Conservation (phyloP, 2,888 invertebrate species). For the Pollenia labialis region DNA sequence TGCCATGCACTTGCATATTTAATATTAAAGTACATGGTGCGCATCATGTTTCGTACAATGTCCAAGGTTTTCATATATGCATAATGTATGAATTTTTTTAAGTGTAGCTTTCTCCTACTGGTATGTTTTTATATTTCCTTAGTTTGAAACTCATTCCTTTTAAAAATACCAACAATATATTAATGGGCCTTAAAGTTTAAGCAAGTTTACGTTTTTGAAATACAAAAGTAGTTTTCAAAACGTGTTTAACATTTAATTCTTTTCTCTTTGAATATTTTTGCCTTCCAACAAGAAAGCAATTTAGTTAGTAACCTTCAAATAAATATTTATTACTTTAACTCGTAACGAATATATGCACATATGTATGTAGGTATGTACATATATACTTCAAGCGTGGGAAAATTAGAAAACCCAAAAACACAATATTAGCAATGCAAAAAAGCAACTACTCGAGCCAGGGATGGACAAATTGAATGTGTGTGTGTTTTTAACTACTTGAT, state of each 20-base stretch:
- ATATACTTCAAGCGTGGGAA: background rate
- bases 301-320: constrained; percentile 52
- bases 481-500: no score
- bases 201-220: constrained; percentile 16
- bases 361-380: no score
- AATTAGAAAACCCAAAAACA: constrained; percentile 14
- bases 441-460: no score
- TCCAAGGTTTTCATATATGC: no score
- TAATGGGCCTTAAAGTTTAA: background rate
- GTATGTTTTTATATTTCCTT: no score
- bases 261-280: background rate
- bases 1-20: no score
- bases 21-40: no score
- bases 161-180: background rate
- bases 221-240: constrained; percentile 26
- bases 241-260: constrained; percentile 22
- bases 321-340: constrained; percentile 59
- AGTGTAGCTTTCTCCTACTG: no score
- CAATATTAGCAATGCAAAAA: constrained; percentile 6
- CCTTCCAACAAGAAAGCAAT: constrained; percentile 33
- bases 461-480: no score
- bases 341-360: background rate
- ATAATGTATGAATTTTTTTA: no score
- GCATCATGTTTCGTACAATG: no score
- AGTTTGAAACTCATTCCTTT: no score